These are phyloP conservation scores for Drosophila neutralis DNA, from an alignment of 2,888 invertebrate genomes.

Conservation along the genomic window DNA sequence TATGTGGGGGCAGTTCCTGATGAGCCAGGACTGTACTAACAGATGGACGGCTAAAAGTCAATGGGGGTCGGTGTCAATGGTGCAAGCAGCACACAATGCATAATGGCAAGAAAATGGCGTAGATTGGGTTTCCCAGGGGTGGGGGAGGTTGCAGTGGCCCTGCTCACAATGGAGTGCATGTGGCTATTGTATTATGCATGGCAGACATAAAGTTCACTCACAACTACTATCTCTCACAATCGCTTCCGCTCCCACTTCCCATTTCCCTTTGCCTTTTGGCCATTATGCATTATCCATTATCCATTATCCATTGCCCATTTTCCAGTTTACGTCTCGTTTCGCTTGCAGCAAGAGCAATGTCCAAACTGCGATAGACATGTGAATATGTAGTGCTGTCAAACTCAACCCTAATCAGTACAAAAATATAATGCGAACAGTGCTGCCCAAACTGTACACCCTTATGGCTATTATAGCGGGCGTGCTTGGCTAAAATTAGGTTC, in stretches of 20 bases:
- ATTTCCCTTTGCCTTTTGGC: background rate
- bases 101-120: constrained; percentile 65
- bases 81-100: constrained; percentile 55
- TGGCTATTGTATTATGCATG: constrained; percentile 52
- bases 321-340: constrained; percentile 19
- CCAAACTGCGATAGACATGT: background rate
- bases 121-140: constrained; percentile 57
- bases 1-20: too few relatives aligned
- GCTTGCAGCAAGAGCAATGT: background rate
- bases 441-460: constrained; percentile 21
- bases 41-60: constrained; percentile 10
- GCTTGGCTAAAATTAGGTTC: constrained; percentile 3
- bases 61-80: constrained; percentile 52
- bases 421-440: constrained; percentile 36
- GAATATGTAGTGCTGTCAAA: background rate
- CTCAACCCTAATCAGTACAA: constrained; percentile 36
- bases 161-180: constrained; percentile 43
- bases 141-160: background rate
- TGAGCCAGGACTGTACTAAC: too few relatives aligned
- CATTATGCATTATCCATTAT: constrained; percentile 4
- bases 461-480: constrained; percentile 5
- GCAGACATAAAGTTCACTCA: constrained; percentile 53
- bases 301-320: background rate
- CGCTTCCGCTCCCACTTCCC: background rate
- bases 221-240: constrained; percentile 13